A percentile compares a stretch with the other conserved stretches of the same genome.
These are phyloP conservation scores for Parasteatoda tepidariorum DNA, from an alignment of 1,140 invertebrate species.

Conservation along the genomic window DNA sequence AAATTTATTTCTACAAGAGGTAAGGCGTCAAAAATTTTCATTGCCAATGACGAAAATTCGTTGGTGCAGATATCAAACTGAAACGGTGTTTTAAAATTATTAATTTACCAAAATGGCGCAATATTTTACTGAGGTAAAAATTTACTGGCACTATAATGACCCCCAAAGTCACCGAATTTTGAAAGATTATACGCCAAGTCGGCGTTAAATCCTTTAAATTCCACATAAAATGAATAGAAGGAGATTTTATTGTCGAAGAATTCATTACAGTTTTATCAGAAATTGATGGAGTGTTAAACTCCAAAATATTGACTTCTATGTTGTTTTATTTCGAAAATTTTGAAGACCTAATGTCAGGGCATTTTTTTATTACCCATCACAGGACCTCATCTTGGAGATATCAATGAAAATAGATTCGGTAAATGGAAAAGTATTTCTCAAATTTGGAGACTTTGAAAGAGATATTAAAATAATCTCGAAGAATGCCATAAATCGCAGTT, in stretches of 20 bases:
- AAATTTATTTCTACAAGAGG: background rate
- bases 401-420: background rate
- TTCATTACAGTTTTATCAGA: background rate
- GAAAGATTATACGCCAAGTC: background rate
- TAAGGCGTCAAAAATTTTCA: background rate
- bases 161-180: background rate
- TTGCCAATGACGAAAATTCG: background rate
- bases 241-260: conserved; percentile 5
- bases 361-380: background rate
- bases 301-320: background rate
- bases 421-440: background rate
- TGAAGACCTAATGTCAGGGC: background rate
- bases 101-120: background rate
- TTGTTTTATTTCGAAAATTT: background rate
- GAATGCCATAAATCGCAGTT: background rate
- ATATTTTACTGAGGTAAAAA: background rate
- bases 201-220: background rate
- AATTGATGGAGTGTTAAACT: conserved; percentile 9
- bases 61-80: background rate
- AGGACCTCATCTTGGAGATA: background rate
- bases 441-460: conserved; percentile 1
- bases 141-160: background rate
- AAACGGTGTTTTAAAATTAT: background rate
- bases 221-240: background rate
- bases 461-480: background rate